A percentile compares a stretch with the other conserved stretches of the same genome.
Evolutionary conservation across 2,797 vertebrate species (phyloP).

Genomic region (Cirrhinus mrigala): DNA sequence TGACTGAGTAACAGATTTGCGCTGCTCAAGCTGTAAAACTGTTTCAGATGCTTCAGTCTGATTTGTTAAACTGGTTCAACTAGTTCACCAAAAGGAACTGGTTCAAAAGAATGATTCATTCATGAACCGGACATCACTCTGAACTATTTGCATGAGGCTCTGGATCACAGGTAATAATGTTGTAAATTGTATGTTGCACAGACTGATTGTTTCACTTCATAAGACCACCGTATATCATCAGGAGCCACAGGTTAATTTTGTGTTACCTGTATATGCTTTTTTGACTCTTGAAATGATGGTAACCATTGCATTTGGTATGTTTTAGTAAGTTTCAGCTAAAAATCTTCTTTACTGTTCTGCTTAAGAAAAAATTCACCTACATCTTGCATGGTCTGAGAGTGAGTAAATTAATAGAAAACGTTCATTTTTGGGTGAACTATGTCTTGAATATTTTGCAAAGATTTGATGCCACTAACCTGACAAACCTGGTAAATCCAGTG

Average conservation of each 20-base stretch:
- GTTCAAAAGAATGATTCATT: too few relatives aligned
- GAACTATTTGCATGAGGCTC: background rate
- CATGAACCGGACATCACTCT: too few relatives aligned
- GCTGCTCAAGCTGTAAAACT: background rate
- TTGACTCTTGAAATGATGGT: background rate
- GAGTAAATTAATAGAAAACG: background rate
- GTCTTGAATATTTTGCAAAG: background rate
- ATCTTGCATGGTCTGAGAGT: background rate
- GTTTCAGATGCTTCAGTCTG: background rate
- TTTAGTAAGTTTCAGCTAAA: too few relatives aligned
- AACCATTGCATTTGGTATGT: background rate
- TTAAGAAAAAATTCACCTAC: too few relatives aligned
- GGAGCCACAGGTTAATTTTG: too few relatives aligned
- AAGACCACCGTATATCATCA: background rate
- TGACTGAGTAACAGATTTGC: background rate
- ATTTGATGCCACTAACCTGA: background rate
- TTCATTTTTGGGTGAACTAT: background rate
- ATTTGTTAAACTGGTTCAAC: too few relatives aligned
- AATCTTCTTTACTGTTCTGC: background rate
- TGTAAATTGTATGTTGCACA: background rate
- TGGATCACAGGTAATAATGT: background rate
- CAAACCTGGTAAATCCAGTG: background rate
- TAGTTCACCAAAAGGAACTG: too few relatives aligned
- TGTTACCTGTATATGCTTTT: too few relatives aligned
- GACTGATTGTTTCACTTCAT: background rate